Percentiles rank a stretch among this genome's conserved stretches.
These are phyloP conservation scores for Congeria kusceri DNA, from an alignment of 2,888 invertebrate species.

Conservation along the genomic window DNA sequence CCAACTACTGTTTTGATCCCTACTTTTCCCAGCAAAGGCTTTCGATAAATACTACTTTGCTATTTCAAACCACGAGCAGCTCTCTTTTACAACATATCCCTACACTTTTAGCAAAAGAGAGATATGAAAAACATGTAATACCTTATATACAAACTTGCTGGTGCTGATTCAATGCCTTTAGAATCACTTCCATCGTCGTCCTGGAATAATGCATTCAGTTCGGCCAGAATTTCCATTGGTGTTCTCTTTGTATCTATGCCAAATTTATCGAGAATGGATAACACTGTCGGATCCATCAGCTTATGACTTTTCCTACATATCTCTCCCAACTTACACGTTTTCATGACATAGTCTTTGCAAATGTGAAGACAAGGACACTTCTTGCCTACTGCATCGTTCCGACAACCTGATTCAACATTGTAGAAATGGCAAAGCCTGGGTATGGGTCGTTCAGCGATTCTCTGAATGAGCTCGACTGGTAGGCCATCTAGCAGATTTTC, in stretches of 20 bases:
- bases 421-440: slow-evolving; percentile 70
- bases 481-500: slow-evolving; percentile 57
- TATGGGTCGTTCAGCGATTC: slow-evolving; percentile 54
- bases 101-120: too few relatives aligned
- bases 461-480: slow-evolving; percentile 48
- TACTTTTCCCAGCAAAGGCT: too few relatives aligned
- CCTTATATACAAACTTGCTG: background rate
- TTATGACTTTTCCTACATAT: slow-evolving; percentile 67
- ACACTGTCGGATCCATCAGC: slow-evolving; percentile 43
- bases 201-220: slow-evolving; percentile 36
- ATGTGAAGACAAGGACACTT: slow-evolving; percentile 67
- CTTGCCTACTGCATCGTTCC: slow-evolving; percentile 33
- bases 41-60: too few relatives aligned
- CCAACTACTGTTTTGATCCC: too few relatives aligned
- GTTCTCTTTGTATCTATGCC: slow-evolving; percentile 60
- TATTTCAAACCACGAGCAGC: too few relatives aligned
- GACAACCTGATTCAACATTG: slow-evolving; percentile 63
- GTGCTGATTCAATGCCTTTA: slow-evolving; percentile 21
- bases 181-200: slow-evolving; percentile 8
- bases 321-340: slow-evolving; percentile 63
- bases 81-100: too few relatives aligned
- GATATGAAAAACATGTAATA: background rate
- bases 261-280: slow-evolving; percentile 54
- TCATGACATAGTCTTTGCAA: slow-evolving; percentile 65
- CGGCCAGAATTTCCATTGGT: slow-evolving; percentile 64